Evolutionary conservation across 1,140 invertebrate species (phyloP), one percentile per base, ranked within the genome.

Genomic region (Hermetia illucens): DNA sequence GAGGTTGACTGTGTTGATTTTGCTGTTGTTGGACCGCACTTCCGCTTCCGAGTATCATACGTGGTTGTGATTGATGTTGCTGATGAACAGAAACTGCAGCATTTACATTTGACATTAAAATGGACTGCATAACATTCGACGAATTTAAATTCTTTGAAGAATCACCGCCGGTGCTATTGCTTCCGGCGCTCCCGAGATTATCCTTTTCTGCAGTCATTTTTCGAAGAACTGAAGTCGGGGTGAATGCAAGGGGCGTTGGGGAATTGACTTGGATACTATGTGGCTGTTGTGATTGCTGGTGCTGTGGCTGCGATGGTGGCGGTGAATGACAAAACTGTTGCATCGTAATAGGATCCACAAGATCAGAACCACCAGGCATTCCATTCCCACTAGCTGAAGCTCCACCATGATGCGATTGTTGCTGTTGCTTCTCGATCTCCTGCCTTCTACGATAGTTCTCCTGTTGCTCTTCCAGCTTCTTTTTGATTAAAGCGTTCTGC

Each of bases 201-300:
- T 84, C 79, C 58, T 86, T 88, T 47, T 91, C 87, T 16, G 84
- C 85, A 27, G 86, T 89, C 86, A 92, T 89, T 64, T 92, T 94
- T 21, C 87, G 72, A 50, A 94, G 70, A 22, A 89, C 79, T 30
- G 87, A 89, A 6, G 87, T 92, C 31, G 88, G 88, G 3, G 85
- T 91, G 61, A 92, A 92, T 3, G 86, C 79, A 39, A 83, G 65
- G 5, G 76, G 77, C 22, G 79, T 77, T 6, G 76, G 70, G 27
- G 68, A 70, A 31, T 52, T 55, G 18, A 38, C 45, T 32, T 32
- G 30, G 5, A n/a, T n/a, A n/a, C n/a, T n/a, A n/a, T n/a, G n/a
- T n/a, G n/a, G n/a, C n/a, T 60, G 56, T 20, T 50, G 31, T 34
- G 38, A 34, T n/a, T n/a, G 25, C 38, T 48, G 50, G 9, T 40